These are phyloP conservation scores for Ochropacha duplaris DNA, from an alignment of 2,888 invertebrate species.

Conservation along the genomic window DNA sequence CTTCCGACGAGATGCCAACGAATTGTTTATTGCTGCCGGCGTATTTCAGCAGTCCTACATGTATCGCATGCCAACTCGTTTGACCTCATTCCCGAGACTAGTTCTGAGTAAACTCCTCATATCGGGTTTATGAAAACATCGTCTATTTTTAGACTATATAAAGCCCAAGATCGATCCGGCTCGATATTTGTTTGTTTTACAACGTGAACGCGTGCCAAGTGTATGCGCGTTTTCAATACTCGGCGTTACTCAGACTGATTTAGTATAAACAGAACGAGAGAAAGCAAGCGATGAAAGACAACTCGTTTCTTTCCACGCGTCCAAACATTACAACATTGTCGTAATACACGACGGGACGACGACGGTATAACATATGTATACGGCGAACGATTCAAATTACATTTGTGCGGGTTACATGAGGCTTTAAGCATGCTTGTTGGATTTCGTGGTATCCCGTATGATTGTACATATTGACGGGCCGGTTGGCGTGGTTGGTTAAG, in stretches of 20 bases:
- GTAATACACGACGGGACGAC: slow-evolving; percentile 23
- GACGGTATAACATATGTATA: slow-evolving; percentile 28
- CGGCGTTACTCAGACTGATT: slow-evolving; percentile 48
- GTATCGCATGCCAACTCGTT: slow-evolving; percentile 73
- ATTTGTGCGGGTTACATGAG: slow-evolving; percentile 34
- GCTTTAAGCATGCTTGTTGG: slow-evolving; percentile 33
- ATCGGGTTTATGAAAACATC: slow-evolving; percentile 76
- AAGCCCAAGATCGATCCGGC: slow-evolving; percentile 62
- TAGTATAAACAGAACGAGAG: slow-evolving; percentile 51
- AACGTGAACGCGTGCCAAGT: slow-evolving; percentile 68
- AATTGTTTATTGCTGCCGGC: slow-evolving; percentile 61
- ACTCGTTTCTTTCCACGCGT: slow-evolving; percentile 33
- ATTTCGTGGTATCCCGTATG: slow-evolving; percentile 39
- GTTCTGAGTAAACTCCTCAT: slow-evolving; percentile 76
- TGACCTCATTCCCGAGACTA: slow-evolving; percentile 77
- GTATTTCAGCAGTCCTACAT: slow-evolving; percentile 56
- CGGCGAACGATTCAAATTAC: slow-evolving; percentile 32
- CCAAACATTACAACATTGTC: slow-evolving; percentile 37
- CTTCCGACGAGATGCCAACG: slow-evolving; percentile 46
- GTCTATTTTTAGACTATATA: slow-evolving; percentile 71
- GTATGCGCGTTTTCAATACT: slow-evolving; percentile 59
- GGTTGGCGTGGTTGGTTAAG: too few species aligned
- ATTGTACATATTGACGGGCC: too few species aligned
- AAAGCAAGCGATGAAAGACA: slow-evolving; percentile 47
- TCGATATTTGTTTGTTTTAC: slow-evolving; percentile 74